A percentile compares a stretch with the other conserved stretches of the same genome.
Conservation (phyloP, 2,797 vertebrate genomes). For the Chelmon rostratus region DNA sequence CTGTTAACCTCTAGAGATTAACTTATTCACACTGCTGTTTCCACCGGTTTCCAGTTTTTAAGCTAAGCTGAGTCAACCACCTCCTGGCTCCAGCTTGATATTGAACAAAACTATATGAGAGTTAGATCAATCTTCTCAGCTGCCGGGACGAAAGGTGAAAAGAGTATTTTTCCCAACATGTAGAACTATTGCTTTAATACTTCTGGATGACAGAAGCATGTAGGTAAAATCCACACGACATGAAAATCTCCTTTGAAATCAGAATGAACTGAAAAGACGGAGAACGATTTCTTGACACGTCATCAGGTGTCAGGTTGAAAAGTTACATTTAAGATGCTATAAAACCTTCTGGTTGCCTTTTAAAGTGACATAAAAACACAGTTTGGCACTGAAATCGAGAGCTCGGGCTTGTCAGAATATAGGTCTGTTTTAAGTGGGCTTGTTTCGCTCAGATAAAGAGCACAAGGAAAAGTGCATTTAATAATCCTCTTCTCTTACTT, state of each 20-base stretch:
- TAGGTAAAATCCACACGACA: neutral
- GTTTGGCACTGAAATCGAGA: neutral
- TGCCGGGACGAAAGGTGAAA: neutral
- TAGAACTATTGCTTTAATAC: neutral
- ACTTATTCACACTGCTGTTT: neutral
- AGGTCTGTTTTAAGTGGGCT: slow-evolving; percentile 15
- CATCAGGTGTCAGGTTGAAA: neutral
- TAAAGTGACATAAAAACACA: slow-evolving; percentile 1
- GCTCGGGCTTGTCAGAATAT: neutral
- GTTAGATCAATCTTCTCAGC: neutral
- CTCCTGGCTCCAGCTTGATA: neutral
- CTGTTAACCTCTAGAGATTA: neutral
- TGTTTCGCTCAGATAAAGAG: slow-evolving; percentile 24
- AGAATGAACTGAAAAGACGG: neutral
- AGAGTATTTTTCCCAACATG: neutral
- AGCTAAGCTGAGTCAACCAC: neutral
- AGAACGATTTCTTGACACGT: too few relatives aligned
- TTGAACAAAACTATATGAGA: neutral
- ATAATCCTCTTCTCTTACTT: slow-evolving; percentile 13
- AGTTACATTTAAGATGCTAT: neutral
- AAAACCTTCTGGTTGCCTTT: slow-evolving; percentile 8
- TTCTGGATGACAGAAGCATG: neutral
- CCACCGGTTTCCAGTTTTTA: neutral
- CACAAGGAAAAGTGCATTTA: slow-evolving; percentile 12
- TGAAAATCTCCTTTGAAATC: neutral